phyloP scores from a whole-genome alignment of 2,113 vertebrate genomes.

The Saimiri boliviensis region DNA sequence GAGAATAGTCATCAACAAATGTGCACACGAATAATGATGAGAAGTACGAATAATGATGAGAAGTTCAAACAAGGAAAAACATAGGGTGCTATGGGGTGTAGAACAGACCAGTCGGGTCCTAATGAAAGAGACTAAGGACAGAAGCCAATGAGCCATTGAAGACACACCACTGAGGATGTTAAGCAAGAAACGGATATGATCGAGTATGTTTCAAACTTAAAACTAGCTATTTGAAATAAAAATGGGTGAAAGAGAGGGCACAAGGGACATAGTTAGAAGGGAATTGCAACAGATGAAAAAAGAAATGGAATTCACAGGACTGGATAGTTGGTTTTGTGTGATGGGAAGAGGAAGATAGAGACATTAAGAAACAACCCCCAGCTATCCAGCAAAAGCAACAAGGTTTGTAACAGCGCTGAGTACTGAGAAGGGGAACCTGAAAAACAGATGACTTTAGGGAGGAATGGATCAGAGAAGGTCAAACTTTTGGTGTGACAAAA shows the following conservation, averaged over 20 bases:
- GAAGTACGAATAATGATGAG: background rate
- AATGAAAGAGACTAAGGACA: background rate
- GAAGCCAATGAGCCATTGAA: background rate
- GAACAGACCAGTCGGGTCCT: background rate
- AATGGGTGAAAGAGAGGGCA: background rate
- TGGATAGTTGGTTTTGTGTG: background rate
- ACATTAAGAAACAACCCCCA: background rate
- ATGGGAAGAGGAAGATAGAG: background rate
- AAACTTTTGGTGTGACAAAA: background rate
- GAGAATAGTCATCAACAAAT: background rate
- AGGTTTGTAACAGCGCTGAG: background rate
- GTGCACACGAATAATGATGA: background rate
- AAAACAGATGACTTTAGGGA: background rate
- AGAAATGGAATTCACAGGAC: background rate
- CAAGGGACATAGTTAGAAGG: background rate
- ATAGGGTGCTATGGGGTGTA: background rate
- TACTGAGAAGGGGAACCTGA: too few species aligned
- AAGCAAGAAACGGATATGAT: background rate
- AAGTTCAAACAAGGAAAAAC: background rate
- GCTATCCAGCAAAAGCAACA: background rate
- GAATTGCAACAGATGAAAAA: background rate
- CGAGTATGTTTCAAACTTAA: background rate
- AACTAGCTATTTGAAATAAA: background rate
- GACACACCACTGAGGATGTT: background rate
- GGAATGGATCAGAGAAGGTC: background rate